Percentiles rank a stretch among this genome's conserved stretches.
phyloP scores from a whole-genome alignment of 2,113 vertebrate genomes.

The Crypturellus undulatus region DNA sequence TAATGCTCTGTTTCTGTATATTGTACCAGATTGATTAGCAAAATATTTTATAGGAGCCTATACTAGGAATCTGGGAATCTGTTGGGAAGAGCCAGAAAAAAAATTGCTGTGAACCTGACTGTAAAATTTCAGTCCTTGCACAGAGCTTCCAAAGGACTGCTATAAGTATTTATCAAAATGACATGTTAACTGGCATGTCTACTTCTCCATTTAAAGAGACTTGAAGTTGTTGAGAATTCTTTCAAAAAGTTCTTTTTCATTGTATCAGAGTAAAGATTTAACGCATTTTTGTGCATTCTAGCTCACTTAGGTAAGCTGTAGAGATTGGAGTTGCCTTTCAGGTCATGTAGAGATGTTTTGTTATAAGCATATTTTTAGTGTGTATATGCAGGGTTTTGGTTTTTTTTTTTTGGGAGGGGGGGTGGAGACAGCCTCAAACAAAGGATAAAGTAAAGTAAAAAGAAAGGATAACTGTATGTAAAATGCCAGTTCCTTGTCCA shows the following conservation, averaged over 20 bases:
- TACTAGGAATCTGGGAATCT: neutral
- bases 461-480: neutral
- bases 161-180: neutral
- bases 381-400: neutral
- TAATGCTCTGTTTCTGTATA: neutral
- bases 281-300: neutral
- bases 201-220: neutral
- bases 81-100: neutral
- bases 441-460: too few species aligned
- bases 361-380: neutral
- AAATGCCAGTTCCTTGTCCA: neutral
- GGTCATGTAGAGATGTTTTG: neutral
- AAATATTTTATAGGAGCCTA: neutral
- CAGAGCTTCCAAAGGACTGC: neutral
- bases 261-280: neutral
- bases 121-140: neutral
- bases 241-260: neutral
- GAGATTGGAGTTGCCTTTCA: neutral
- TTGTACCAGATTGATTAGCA: neutral
- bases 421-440: neutral
- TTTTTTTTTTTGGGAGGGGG: neutral
- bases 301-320: neutral
- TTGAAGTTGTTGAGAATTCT: neutral
- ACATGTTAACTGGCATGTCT: neutral
- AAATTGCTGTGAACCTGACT: neutral